Evolutionary conservation across 1,140 invertebrate species (phyloP), one percentile per base, ranked within the genome.

Genomic region (Brachionus rotundiformis): DNA sequence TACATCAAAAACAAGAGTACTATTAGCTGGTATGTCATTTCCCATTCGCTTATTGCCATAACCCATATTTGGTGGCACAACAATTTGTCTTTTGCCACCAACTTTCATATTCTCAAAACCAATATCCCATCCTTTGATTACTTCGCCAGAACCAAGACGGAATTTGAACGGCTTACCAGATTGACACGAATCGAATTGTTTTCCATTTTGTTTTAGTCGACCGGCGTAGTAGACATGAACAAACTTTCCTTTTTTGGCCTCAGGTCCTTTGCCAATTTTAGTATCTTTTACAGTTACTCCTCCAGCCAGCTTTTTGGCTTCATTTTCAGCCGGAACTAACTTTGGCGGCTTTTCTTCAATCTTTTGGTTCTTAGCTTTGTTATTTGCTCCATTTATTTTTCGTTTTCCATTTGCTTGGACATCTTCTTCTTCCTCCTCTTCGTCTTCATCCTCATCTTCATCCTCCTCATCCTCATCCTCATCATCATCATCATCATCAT

Each of bases 21-120:
- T 86, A 83, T 86, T 86, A 11, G 85, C 82, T 31, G 86, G 86
- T 39, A 86, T 86, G 4, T 84, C 83, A 59, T 63, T 54, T 16
- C 85, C 84, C 23, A 83, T 73, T 54, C 82, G 83, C 7, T 85
- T 80, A 49, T 83, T 84, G 7, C 86, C 86, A 84, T 87, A 87
- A 84, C 83, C 87, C 90, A 94, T 92, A 29, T 91, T 88, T 77
- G 94, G 90, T 80, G 95, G 95, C 86, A 94, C 92, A 5, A 91
- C 91, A 61, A 98, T 91, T 84, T 90, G 91, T 85, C 95, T 90
- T 87, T 94, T 96, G 75, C 95, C 95, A 31, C 95, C 95, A 84
- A 96, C 92, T 89, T 94, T 95, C 87, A 88, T 88, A 83, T 94
- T 94, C 83, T 86, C 85, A 6, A 97, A 88, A 33, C 94, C 95